Evolutionary conservation across 1,140 invertebrate genomes (phyloP).

Genomic region (Cyphomyrmex costatus): DNA sequence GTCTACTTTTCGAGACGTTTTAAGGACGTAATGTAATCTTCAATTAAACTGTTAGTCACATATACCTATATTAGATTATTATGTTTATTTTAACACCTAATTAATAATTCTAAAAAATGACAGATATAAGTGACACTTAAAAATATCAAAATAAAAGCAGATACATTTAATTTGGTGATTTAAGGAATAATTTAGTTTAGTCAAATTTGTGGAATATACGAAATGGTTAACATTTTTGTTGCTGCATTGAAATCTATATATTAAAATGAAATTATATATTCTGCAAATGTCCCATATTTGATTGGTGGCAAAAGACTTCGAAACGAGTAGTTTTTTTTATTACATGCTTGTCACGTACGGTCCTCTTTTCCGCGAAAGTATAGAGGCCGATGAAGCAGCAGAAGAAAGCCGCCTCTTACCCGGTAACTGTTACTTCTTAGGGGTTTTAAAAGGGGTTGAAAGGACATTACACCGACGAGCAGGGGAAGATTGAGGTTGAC

Average conservation of each 20-base stretch:
- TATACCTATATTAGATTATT: not conserved
- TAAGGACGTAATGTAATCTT: not conserved
- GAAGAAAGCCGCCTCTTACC: slow-evolving; percentile 68
- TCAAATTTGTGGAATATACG: not conserved
- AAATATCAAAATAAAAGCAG: not conserved
- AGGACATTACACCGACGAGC: slow-evolving; percentile 67
- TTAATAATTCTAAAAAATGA: not conserved
- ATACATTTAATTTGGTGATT: not conserved
- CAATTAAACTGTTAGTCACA: not conserved
- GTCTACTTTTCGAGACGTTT: not conserved
- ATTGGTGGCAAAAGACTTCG: slow-evolving; percentile 40
- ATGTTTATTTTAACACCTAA: not conserved
- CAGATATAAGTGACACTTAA: not conserved
- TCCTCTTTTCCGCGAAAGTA: slow-evolving; percentile 62
- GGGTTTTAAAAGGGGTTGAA: slow-evolving; percentile 73
- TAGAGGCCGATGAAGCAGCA: slow-evolving; percentile 66
- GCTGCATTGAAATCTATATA: not conserved
- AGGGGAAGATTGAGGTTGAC: slow-evolving; percentile 56
- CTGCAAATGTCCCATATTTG: not conserved
- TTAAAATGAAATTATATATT: not conserved
- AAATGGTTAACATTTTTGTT: not conserved
- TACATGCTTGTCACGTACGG: slow-evolving; percentile 68
- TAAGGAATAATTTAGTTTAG: not conserved
- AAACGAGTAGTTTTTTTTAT: slow-evolving; percentile 40
- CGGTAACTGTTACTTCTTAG: slow-evolving; percentile 74